Percentiles rank a stretch among this genome's conserved stretches.
Conservation (phyloP, 2,797 vertebrate genomes). For the Hirundo rustica region DNA sequence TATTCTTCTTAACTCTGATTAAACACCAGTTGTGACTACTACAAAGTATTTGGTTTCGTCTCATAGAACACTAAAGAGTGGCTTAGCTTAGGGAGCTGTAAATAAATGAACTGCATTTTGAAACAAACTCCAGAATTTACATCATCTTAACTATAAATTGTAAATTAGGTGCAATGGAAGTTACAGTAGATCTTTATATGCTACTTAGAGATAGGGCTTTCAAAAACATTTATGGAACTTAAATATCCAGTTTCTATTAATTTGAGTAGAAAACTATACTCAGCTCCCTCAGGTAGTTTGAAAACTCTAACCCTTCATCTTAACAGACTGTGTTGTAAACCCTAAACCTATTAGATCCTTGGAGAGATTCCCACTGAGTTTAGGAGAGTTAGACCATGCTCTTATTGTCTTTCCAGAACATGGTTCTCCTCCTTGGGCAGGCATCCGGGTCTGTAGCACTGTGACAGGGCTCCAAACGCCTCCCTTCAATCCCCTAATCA, state of each 20-base stretch:
- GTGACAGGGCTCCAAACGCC: background rate
- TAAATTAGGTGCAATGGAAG: slow-evolving; percentile 40
- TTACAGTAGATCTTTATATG: slow-evolving; percentile 30
- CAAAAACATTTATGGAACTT: slow-evolving; percentile 37
- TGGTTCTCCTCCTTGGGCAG: background rate
- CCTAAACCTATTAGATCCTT: background rate
- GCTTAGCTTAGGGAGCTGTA: slow-evolving; percentile 15
- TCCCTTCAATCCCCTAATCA: background rate
- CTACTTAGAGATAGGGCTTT: slow-evolving; percentile 16
- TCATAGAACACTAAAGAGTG: slow-evolving; percentile 14
- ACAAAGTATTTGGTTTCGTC: slow-evolving; percentile 32
- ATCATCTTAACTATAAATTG: slow-evolving; percentile 29
- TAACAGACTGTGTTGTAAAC: background rate
- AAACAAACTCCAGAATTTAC: slow-evolving; percentile 21
- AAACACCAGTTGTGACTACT: background rate
- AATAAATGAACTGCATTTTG: slow-evolving; percentile 43
- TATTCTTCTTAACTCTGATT: background rate
- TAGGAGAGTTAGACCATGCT: background rate
- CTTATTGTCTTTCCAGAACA: background rate
- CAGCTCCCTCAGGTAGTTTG: slow-evolving; percentile 28
- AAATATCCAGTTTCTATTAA: slow-evolving; percentile 30
- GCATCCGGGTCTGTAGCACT: background rate
- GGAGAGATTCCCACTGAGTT: slow-evolving; percentile 1
- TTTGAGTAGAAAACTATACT: slow-evolving; percentile 4
- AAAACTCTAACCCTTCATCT: background rate